These are phyloP conservation scores for Aporophyla lueneburgensis DNA, from an alignment of 2,888 invertebrate species.

Conservation along the genomic window DNA sequence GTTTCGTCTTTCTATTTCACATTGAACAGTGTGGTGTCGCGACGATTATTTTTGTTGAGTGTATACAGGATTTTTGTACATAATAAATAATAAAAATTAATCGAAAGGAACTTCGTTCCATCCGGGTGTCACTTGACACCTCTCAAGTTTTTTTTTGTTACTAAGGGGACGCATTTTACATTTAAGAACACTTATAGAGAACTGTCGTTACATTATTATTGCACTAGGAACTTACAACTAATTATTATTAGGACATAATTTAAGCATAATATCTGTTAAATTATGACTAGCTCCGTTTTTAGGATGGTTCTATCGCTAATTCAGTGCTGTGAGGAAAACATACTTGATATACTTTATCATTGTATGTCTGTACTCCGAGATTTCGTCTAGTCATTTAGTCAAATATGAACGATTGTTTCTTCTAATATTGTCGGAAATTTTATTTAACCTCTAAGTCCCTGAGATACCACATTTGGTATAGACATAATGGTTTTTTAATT, in stretches of 20 bases:
- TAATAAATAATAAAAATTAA: too few relatives aligned
- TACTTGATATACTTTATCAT: conserved; percentile 54
- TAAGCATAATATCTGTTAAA: conserved; percentile 62
- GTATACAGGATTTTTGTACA: too few relatives aligned
- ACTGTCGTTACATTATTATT: conserved; percentile 49
- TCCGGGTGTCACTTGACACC: too few relatives aligned
- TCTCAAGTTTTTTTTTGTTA: too few relatives aligned
- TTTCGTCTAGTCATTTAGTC: conserved; percentile 16
- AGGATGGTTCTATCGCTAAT: conserved; percentile 41
- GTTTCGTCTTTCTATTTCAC: too few relatives aligned
- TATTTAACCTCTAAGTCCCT: too few relatives aligned
- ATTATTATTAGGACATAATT: conserved; percentile 60
- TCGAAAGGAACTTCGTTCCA: too few relatives aligned
- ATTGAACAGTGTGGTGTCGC: too few relatives aligned
- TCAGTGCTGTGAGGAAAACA: conserved; percentile 51
- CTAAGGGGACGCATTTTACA: conserved; percentile 8
- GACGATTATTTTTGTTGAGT: too few relatives aligned
- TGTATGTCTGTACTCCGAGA: conserved; percentile 17
- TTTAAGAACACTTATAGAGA: conserved; percentile 14
- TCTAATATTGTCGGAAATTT: neutral
- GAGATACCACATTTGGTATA: too few relatives aligned
- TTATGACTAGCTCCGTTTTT: conserved; percentile 54
- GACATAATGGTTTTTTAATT: too few relatives aligned
- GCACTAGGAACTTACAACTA: conserved; percentile 62
- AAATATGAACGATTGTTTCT: neutral